phyloP scores from a whole-genome alignment of 2,888 invertebrate genomes.

The Protophormia terraenovae region DNA sequence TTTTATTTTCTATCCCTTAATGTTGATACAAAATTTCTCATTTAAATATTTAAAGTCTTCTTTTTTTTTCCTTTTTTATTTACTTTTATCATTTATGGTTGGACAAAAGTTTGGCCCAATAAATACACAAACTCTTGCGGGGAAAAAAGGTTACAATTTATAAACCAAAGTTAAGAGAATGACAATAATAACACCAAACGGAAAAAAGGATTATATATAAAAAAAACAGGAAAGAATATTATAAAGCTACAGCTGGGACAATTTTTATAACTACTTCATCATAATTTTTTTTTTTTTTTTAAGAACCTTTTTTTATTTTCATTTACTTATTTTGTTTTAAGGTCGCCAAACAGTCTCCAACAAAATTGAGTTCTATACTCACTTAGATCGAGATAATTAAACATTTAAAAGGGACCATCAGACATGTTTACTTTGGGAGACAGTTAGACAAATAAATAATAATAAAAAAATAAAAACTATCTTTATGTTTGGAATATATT shows the following conservation, averaged over 20 bases:
- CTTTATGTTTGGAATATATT: background rate
- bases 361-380: background rate
- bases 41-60: constrained; percentile 2
- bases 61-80: too few relatives aligned
- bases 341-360: background rate
- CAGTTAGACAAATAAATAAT: background rate
- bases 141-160: background rate
- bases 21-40: background rate
- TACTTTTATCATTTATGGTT: constrained; percentile 4
- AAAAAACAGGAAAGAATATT: background rate
- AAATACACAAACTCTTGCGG: background rate
- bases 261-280: background rate
- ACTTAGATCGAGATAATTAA: too few relatives aligned
- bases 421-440: background rate
- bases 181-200: background rate
- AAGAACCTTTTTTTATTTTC: background rate
- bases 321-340: background rate
- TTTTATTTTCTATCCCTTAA: background rate
- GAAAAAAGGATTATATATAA: background rate
- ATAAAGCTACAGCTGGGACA: background rate
- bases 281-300: background rate
- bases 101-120: background rate
- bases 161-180: background rate
- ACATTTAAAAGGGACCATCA: background rate
- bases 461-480: background rate